Conservation (phyloP, 2,888 invertebrate genomes). For the Protonemura montana region DNA sequence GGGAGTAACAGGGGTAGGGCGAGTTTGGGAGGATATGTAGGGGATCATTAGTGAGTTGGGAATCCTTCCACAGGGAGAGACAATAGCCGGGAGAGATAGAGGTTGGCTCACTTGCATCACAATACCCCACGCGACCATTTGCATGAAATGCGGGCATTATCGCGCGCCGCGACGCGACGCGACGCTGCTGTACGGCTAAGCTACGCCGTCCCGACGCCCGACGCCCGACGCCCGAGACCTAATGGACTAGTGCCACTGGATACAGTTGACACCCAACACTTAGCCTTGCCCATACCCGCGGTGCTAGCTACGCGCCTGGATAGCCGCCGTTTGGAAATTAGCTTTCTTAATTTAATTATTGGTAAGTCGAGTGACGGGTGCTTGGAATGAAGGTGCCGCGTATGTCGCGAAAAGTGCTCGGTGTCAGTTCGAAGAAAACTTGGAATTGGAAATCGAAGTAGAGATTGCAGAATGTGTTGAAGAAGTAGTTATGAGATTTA, state of each 20-base stretch:
- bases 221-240: conserved; percentile 13
- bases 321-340: background rate
- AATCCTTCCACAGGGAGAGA: conserved; percentile 26
- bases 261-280: conserved; percentile 34
- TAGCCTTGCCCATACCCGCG: background rate
- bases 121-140: conserved; percentile 36
- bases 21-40: background rate
- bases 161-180: background rate
- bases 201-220: background rate
- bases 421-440: too few relatives aligned
- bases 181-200: background rate
- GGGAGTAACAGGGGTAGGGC: background rate
- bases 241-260: conserved; percentile 24
- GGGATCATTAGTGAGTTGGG: conserved; percentile 39
- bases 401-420: background rate
- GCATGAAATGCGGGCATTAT: conserved; percentile 40
- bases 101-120: conserved; percentile 20
- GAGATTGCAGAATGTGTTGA: too few relatives aligned
- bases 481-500: too few relatives aligned
- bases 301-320: background rate
- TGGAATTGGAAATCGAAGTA: too few relatives aligned
- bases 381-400: background rate
- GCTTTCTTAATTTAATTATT: background rate
- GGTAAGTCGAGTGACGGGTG: background rate
- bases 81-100: conserved; percentile 35